Evolutionary conservation across 2,113 vertebrate genomes (phyloP).

Genomic region (Rana temporaria): DNA sequence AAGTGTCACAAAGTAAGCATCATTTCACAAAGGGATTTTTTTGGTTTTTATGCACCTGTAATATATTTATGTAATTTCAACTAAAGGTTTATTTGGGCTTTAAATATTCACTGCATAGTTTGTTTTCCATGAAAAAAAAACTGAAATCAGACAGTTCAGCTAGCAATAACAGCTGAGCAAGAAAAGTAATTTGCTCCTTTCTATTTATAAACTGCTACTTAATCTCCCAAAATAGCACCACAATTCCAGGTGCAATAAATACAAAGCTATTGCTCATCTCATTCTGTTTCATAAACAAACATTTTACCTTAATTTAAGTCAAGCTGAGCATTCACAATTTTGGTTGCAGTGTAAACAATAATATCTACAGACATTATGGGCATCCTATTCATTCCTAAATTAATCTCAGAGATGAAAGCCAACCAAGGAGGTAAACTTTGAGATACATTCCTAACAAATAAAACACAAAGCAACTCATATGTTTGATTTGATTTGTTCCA

Average conservation of each 20-base stretch:
- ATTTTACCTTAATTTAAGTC: constrained; percentile 1
- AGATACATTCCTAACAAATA: constrained; percentile 58
- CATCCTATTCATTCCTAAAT: constrained; percentile 43
- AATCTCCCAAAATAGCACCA: not conserved
- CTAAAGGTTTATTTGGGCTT: too few species aligned
- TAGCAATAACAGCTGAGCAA: too few species aligned
- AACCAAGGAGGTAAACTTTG: constrained; percentile 50
- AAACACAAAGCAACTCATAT: constrained; percentile 27
- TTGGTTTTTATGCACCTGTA: too few species aligned
- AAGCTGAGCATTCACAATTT: constrained; percentile 15
- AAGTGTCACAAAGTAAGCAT: too few species aligned
- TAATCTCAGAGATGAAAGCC: constrained; percentile 54
- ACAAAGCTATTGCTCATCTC: not conserved
- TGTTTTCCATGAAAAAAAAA: too few species aligned
- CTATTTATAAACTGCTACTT: not conserved
- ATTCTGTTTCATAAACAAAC: constrained; percentile 21
- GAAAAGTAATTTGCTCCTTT: not conserved
- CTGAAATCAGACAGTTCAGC: too few species aligned
- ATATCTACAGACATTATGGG: constrained; percentile 55
- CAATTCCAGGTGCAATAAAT: not conserved
- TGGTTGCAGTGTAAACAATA: constrained; percentile 21
- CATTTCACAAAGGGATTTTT: too few species aligned
- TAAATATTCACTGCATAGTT: too few species aligned
- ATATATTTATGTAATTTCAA: too few species aligned
- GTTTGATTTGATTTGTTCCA: constrained; percentile 27